Conservation (phyloP, 2,797 vertebrate species). For the Clarias platycephalus region DNA sequence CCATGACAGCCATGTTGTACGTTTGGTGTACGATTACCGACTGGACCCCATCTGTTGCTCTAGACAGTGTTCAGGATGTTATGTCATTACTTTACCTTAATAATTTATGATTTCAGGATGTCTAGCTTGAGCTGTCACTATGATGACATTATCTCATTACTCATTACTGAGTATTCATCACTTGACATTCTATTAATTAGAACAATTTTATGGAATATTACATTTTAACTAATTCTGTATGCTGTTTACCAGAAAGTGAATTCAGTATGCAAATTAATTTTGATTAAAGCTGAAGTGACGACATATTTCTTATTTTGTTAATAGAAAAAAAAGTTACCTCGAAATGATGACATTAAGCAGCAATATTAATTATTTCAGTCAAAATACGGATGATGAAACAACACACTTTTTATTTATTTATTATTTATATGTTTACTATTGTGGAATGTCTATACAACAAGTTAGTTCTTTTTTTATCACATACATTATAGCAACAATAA, state of each 20-base stretch:
- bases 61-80: neutral
- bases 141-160: neutral
- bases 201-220: neutral
- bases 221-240: neutral
- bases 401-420: neutral
- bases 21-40: constrained; percentile 2
- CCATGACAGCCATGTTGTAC: neutral
- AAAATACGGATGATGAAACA: neutral
- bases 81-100: neutral
- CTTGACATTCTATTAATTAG: neutral
- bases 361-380: neutral
- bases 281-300: neutral
- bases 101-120: neutral
- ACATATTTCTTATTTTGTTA: neutral
- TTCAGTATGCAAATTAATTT: neutral
- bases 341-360: no score
- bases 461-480: neutral
- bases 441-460: neutral
- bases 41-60: constrained; percentile 17
- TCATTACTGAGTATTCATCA: neutral
- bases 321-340: neutral
- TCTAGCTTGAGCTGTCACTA: no score
- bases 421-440: neutral
- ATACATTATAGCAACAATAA: neutral
- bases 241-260: neutral